Conservation (phyloP, 1,140 invertebrate genomes). For the Plectrocnemia conspersa region DNA sequence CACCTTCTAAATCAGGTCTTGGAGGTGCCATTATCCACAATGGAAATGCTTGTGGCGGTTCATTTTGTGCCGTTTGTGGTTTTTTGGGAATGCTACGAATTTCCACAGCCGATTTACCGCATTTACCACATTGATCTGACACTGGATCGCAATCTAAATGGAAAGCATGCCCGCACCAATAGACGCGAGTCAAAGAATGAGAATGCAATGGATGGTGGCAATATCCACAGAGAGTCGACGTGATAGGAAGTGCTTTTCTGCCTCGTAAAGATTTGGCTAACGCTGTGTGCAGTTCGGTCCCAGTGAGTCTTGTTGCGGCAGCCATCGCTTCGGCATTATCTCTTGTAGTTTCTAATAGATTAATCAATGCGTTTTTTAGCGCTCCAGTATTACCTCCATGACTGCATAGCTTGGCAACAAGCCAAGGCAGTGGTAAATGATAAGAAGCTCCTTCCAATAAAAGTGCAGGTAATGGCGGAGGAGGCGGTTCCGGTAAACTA, state of each 20-base stretch:
- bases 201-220: constrained; percentile 31
- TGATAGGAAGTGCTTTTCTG: constrained; percentile 23
- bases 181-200: constrained; percentile 24
- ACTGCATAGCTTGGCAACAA: constrained; percentile 29
- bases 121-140: constrained; percentile 25
- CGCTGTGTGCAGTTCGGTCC: constrained; percentile 26
- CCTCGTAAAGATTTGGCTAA: constrained; percentile 28
- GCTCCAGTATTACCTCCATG: constrained; percentile 30
- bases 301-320: constrained; percentile 27
- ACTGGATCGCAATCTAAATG: constrained; percentile 33
- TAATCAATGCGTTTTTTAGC: constrained; percentile 27
- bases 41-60: constrained; percentile 36
- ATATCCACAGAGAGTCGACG: constrained; percentile 20
- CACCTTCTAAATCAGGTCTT: constrained; percentile 44
- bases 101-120: constrained; percentile 24
- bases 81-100: constrained; percentile 15
- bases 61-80: not conserved
- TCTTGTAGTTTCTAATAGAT: constrained; percentile 26
- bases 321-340: constrained; percentile 29
- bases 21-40: constrained; percentile 42
- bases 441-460: constrained; percentile 32
- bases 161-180: constrained; percentile 33
- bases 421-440: constrained; percentile 31
- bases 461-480: constrained; percentile 27
- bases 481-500: constrained; percentile 23